Conservation (phyloP, 1,140 invertebrate genomes). For the Linepithema humile region DNA sequence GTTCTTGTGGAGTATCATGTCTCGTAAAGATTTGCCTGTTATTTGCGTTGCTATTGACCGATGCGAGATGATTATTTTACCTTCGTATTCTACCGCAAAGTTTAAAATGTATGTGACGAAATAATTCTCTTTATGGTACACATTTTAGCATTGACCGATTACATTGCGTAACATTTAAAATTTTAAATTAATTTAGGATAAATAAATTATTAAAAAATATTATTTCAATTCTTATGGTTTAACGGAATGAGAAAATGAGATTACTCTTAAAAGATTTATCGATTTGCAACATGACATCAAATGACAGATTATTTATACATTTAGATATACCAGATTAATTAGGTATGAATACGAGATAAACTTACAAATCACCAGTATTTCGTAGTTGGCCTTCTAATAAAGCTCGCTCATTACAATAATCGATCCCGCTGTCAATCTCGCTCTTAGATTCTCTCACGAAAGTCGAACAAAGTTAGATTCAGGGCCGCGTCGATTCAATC, state of each 20-base stretch:
- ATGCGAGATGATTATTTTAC: background rate
- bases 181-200: too few species aligned
- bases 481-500: background rate
- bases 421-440: constrained; percentile 17
- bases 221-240: background rate
- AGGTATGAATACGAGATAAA: background rate
- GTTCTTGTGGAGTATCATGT: background rate
- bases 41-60: background rate
- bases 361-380: background rate
- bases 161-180: too few species aligned
- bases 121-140: too few species aligned
- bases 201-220: background rate
- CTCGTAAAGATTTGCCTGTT: constrained; percentile 18
- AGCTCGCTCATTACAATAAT: constrained; percentile 29
- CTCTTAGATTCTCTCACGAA: constrained; percentile 10
- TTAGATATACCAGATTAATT: background rate
- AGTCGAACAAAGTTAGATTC: constrained; percentile 17
- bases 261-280: background rate
- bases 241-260: background rate
- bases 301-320: background rate
- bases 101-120: background rate
- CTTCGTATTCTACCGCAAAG: background rate
- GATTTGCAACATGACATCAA: background rate
- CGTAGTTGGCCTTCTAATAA: constrained; percentile 7
- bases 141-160: too few species aligned